phyloP scores from a whole-genome alignment of 2,888 invertebrate genomes.

The Pogonocherus hispidulus region DNA sequence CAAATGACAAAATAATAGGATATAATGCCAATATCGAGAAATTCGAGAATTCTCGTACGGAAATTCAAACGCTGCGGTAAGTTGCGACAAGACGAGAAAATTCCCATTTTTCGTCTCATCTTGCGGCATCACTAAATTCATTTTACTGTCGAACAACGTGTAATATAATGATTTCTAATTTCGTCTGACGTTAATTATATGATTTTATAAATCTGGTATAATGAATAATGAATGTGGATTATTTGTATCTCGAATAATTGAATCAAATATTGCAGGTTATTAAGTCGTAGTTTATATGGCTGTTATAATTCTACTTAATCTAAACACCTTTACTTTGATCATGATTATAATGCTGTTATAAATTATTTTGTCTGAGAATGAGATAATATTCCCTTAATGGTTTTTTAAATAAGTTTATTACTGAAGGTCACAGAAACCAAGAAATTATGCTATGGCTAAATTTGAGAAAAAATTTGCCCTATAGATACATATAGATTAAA shows the following conservation, averaged over 20 bases:
- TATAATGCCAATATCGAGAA: too few species aligned
- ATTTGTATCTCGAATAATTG: not conserved
- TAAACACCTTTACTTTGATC: not conserved
- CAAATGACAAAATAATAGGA: too few species aligned
- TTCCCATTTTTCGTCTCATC: too few species aligned
- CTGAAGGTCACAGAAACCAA: not conserved
- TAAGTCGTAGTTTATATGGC: not conserved
- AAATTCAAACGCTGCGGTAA: too few species aligned
- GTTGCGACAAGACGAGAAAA: too few species aligned
- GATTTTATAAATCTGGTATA: not conserved
- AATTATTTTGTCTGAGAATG: conserved; percentile 1
- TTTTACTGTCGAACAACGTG: too few species aligned
- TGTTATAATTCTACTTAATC: not conserved
- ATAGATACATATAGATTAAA: too few species aligned
- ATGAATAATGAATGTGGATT: not conserved
- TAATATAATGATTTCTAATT: too few species aligned
- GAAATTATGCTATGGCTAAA: too few species aligned
- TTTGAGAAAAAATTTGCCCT: too few species aligned
- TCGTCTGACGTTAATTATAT: not conserved
- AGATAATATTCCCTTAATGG: not conserved
- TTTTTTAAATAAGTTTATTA: not conserved
- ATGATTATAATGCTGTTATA: not conserved
- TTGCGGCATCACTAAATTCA: too few species aligned
- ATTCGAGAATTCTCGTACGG: too few species aligned
- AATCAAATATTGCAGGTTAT: not conserved